Evolutionary conservation across 1,140 invertebrate genomes (phyloP), one percentile per base, ranked within the genome.

Genomic region (Lanistes nyassanus): DNA sequence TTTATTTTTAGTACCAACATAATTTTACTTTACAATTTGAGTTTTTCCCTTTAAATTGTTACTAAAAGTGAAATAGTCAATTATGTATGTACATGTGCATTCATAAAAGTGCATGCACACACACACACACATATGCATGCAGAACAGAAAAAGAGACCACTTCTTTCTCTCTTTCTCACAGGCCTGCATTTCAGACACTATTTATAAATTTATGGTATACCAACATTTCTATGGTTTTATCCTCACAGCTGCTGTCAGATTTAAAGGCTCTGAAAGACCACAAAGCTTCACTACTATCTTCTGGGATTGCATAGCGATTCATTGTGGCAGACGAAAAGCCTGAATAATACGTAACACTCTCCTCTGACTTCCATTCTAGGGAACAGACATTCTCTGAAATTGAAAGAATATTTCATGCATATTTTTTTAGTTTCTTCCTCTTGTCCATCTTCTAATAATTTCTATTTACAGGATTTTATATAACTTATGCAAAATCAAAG

Each of bases 181-280:
- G 42, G 19, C 42, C 9, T 13, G 42, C 9, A 47, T 47, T 13
- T 47, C 42, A 13, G 5, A 47, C 42, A 47, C 9, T 9, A 60
- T 60, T 26, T 53, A 53, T 53, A 53, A 26, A 5, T 60, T 60
- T 60, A 11, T n/a, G 16, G 39, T 47, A 47, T 47, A 56, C 77
- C 58, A 73, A 79, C 77, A 79, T 62, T 34, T 65, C 73, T 16
- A 79, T 71, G 67, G 65, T 42, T 73, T 73, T 47, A 34, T 67
- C 53, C 6, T 76, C 74, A 74, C 77, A 79, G 21, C 31, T 51
- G 47, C 37, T 56, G 29, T 53, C 29, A n/a, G 55, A 53, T 51
- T 72, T 72, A 3, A 36, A 26, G 47, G 70, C 70, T 23, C 70
- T 16, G 23, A 72, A 72, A 26, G 6, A 42, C 70, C 70, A 72